Evolutionary conservation across 1,140 invertebrate species (phyloP).

Genomic region (Trypoxylus dichotomus): DNA sequence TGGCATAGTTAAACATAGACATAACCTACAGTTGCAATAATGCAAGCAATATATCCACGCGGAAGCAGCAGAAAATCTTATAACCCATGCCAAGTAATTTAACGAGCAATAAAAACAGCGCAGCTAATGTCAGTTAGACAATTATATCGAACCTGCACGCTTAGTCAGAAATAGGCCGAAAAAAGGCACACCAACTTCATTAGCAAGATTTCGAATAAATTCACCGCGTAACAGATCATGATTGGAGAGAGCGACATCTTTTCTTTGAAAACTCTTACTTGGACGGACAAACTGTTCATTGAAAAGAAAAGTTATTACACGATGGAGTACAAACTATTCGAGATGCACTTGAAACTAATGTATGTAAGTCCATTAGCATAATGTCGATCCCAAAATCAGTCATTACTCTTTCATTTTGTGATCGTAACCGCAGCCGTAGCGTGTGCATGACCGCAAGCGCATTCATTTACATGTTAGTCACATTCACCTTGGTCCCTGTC

Average conservation of each 20-base stretch:
- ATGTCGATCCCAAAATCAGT: not conserved
- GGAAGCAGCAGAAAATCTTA: not conserved
- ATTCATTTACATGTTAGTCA: not conserved
- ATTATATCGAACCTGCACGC: not conserved
- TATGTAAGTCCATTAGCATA: conserved; percentile 24
- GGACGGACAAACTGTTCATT: conserved; percentile 34
- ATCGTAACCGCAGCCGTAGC: not conserved
- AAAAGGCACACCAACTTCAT: not conserved
- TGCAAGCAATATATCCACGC: not conserved
- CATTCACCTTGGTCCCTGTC: not conserved
- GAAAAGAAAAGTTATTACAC: conserved; percentile 37
- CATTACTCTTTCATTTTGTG: not conserved
- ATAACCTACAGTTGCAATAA: not conserved
- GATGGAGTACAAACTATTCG: conserved; percentile 35
- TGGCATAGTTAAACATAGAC: not conserved
- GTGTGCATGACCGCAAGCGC: not conserved
- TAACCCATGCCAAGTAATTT: not conserved
- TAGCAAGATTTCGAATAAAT: not conserved
- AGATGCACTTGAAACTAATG: conserved; percentile 33
- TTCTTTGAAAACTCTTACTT: not conserved
- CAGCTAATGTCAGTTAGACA: conserved; percentile 1
- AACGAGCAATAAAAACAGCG: not conserved
- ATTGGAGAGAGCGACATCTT: not conserved
- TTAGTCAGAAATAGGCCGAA: not conserved
- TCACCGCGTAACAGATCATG: not conserved